Conservation (phyloP, 2,797 vertebrate species). For the Crocidura indochinensis region DNA sequence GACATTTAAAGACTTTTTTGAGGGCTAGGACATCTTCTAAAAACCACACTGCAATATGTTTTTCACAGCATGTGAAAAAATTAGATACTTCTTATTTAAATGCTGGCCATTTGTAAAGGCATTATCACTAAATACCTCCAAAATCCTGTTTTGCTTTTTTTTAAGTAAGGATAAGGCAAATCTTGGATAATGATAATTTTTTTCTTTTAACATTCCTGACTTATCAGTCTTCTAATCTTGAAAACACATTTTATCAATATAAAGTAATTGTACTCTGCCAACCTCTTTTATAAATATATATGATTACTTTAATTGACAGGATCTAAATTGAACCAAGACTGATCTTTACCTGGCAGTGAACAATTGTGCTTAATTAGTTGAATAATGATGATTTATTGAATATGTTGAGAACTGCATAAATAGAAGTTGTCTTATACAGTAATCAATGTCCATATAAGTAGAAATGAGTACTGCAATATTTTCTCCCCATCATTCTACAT, state of each 20-base stretch:
- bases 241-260: neutral
- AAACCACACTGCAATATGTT: neutral
- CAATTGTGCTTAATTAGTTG: neutral
- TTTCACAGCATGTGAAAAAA: neutral
- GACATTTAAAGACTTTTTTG: neutral
- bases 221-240: neutral
- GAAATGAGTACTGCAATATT: neutral
- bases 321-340: neutral
- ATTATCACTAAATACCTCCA: neutral
- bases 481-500: neutral
- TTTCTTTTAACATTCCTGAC: neutral
- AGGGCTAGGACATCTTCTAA: neutral
- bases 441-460: neutral
- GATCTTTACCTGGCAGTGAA: too few relatives aligned
- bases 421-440: too few relatives aligned
- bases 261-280: neutral
- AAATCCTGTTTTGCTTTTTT: neutral
- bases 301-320: neutral
- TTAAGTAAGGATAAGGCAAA: neutral
- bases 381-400: neutral
- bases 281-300: neutral
- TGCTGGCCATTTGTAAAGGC: neutral
- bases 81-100: neutral
- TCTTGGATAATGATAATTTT: neutral
- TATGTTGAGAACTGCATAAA: neutral